A percentile compares a stretch with the other conserved stretches of the same genome.
phyloP scores from a whole-genome alignment of 2,888 invertebrate species.

The Glyphotaelius pellucidus region DNA sequence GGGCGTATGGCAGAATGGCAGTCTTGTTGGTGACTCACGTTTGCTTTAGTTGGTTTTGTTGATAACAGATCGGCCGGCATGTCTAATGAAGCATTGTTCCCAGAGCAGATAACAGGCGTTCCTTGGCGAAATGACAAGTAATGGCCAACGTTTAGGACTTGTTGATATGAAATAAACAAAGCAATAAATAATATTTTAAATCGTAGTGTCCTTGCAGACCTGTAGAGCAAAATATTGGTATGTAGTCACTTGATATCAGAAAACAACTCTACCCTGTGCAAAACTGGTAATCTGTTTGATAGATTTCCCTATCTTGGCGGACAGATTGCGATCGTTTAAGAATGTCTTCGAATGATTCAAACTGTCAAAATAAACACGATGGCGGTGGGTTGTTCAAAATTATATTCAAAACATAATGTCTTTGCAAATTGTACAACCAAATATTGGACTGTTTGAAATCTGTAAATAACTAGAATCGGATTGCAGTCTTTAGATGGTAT shows the following conservation, averaged over 20 bases:
- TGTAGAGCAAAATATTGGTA: background rate
- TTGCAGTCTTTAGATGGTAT: background rate
- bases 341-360: no score
- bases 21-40: background rate
- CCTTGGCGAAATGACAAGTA: background rate
- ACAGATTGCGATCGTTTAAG: no score
- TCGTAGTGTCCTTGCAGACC: background rate
- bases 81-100: slow-evolving; percentile 25
- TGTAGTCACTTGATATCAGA: no score
- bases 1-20: background rate
- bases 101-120: background rate
- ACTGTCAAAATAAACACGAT: no score
- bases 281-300: no score
- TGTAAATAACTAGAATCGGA: no score
- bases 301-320: no score
- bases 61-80: background rate
- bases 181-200: background rate
- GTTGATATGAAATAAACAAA: background rate
- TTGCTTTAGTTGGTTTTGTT: background rate
- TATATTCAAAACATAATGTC: background rate
- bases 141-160: background rate
- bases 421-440: no score
- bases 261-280: no score
- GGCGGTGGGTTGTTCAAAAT: no score
- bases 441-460: no score